These are phyloP conservation scores for Acanthisitta chloris DNA, from an alignment of 2,113 vertebrate genomes.

Conservation along the genomic window DNA sequence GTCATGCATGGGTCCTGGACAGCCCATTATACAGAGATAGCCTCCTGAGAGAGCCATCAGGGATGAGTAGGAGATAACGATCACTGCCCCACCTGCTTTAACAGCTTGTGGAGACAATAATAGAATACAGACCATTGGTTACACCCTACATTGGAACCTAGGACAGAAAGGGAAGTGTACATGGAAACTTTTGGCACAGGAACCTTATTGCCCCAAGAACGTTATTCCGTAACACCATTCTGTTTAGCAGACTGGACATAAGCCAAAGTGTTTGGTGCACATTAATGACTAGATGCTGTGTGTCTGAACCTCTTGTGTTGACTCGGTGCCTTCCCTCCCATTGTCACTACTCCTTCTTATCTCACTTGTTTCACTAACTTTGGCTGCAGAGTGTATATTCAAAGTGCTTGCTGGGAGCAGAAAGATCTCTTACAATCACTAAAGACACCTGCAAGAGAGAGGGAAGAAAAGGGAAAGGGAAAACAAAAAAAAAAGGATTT, in stretches of 20 bases:
- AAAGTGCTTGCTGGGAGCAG: neutral
- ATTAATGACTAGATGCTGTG: constrained; percentile 46
- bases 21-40: no score
- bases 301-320: constrained; percentile 37
- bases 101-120: no score
- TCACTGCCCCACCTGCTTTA: no score
- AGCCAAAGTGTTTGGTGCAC: constrained; percentile 29
- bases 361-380: constrained; percentile 42
- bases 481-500: neutral
- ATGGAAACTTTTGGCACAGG: neutral
- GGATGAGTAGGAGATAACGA: no score
- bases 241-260: constrained; percentile 18
- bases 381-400: neutral
- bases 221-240: neutral
- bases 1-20: no score
- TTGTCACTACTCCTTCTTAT: constrained; percentile 55
- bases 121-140: no score
- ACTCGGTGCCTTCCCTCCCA: constrained; percentile 27
- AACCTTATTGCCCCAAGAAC: neutral
- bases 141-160: no score
- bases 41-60: no score
- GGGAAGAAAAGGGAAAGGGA: neutral
- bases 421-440: neutral
- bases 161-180: neutral
- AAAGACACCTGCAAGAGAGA: neutral